These are phyloP conservation scores for Scartelaos histophorus DNA, from an alignment of 2,113 vertebrate genomes.

Conservation along the genomic window DNA sequence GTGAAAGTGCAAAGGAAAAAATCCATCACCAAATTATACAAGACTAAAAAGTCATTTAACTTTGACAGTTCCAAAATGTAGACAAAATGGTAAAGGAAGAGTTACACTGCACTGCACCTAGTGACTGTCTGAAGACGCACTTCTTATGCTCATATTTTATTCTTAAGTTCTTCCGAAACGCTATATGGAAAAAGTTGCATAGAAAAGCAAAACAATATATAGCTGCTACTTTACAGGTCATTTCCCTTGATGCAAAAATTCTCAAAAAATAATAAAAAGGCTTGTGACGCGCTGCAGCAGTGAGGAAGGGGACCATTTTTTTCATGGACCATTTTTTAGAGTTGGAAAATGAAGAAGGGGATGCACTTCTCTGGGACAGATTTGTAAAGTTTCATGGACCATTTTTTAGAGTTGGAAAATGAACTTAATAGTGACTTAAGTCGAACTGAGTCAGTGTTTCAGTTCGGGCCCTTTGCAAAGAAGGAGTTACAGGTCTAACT, in stretches of 20 bases:
- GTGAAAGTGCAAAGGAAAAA: constrained; percentile 48
- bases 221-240: too few species aligned
- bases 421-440: not conserved
- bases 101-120: not conserved
- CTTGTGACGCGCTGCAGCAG: too few species aligned
- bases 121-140: not conserved
- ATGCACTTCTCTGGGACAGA: too few species aligned
- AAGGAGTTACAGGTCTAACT: constrained; percentile 45
- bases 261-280: too few species aligned
- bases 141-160: not conserved
- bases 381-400: too few species aligned
- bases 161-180: not conserved
- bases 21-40: constrained; percentile 58
- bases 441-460: constrained; percentile 1
- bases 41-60: constrained; percentile 30
- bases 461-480: constrained; percentile 16
- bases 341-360: too few species aligned
- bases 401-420: too few species aligned
- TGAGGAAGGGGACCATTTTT: too few species aligned
- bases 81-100: not conserved
- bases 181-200: too few species aligned
- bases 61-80: constrained; percentile 25
- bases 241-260: too few species aligned
- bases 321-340: too few species aligned
- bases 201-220: too few species aligned